Evolutionary conservation across 2,113 vertebrate species (phyloP).

Genomic region (Callipepla squamata): DNA sequence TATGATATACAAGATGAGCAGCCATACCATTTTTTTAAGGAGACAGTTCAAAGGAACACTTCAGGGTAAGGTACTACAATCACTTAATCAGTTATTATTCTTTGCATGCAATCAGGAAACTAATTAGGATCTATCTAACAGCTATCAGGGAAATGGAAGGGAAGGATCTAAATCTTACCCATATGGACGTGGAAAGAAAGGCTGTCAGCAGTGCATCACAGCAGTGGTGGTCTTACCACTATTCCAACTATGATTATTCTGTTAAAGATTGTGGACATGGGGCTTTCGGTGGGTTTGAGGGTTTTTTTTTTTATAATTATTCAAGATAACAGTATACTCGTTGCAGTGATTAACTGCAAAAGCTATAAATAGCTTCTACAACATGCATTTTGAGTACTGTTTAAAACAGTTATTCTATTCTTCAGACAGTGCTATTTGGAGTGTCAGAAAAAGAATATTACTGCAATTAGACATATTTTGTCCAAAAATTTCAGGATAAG

Average conservation of each 20-base stretch:
- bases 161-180: slow-evolving; percentile 1
- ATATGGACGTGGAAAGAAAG: not conserved
- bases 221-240: not conserved
- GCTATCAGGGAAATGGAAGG: slow-evolving; percentile 5
- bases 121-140: not conserved
- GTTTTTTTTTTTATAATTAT: not conserved
- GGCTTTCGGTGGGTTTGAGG: not conserved
- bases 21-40: not conserved
- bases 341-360: not conserved
- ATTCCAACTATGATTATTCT: not conserved
- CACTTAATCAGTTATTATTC: not conserved
- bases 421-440: not conserved
- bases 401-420: not conserved
- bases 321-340: not conserved
- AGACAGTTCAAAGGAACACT: not conserved
- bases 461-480: not conserved
- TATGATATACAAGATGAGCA: not conserved
- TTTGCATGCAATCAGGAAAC: slow-evolving; percentile 28
- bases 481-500: not conserved
- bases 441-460: not conserved
- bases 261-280: not conserved
- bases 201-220: not conserved
- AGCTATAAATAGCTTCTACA: not conserved
- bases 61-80: not conserved
- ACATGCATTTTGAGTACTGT: not conserved